Base-by-base conservation (phyloP, 2,888 invertebrate species). In the Piscicola geometra region DNA sequence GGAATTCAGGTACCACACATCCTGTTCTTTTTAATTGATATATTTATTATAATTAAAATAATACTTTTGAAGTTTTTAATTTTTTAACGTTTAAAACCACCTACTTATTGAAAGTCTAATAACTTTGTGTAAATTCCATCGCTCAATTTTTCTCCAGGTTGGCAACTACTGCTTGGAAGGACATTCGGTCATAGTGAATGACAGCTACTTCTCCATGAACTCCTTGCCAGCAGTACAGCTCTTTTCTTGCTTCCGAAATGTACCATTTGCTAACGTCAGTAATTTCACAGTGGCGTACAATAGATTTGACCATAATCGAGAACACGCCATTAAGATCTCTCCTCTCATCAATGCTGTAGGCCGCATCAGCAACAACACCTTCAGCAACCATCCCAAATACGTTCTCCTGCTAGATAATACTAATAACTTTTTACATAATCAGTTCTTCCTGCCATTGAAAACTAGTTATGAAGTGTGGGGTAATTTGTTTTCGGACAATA, bases 401-500 rank as follows among this genome's bases (percentile, higher is more conserved):
- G 91, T 91, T 1, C 88, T 98, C 68, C 89, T 92, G 36, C 91
- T 98, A 75, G 90, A 91, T 83, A 96, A 94, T 86, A 89, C 89
- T 77, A 84, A 86, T 76, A 82, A 85, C 72, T 81, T 85, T 32
- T 80, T 84, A 68, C 79, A 82, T 73, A 84, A 81, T 72, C 78
- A 83, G 64, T 82, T 83, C 81, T 85, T 84, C 78, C 78, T 80
- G 35, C 78, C 81, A n/a, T 82, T 84, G 77, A 79, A 78, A 52
- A 86, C 86, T 0, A 77, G 79, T 18, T 85, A 85, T 70, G 79
- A 81, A 33, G 82, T 86, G 9, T 82, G 80, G 75, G 81, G 81
- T 69, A 99, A 99, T 84, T 91, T 92, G 81, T 97, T 99, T 84
- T 90, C 90, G 81, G 89, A 91, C 67, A 99, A 99, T 84, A 89